Percentiles rank a stretch among this genome's conserved stretches.
phyloP scores from a whole-genome alignment of 2,113 vertebrate genomes.

The Hypomesus transpacificus region DNA sequence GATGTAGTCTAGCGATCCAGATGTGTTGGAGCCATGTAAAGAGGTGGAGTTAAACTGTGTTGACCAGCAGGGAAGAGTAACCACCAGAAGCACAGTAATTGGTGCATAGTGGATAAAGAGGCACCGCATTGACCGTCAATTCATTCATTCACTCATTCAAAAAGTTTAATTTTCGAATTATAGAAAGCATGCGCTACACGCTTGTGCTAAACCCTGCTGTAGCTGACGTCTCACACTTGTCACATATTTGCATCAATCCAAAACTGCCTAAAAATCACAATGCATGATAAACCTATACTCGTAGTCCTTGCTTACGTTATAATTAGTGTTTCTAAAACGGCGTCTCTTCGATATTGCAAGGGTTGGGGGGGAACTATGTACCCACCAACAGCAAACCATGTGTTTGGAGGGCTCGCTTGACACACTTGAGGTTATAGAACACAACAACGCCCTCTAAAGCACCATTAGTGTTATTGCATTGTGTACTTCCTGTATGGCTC shows the following conservation, averaged over 20 bases:
- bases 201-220: neutral
- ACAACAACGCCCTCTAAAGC: constrained; percentile 56
- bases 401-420: no score
- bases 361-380: neutral
- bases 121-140: neutral
- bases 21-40: constrained; percentile 31
- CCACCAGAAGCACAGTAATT: constrained; percentile 18
- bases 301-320: neutral
- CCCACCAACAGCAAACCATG: no score
- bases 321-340: neutral
- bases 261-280: neutral
- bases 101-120: constrained; percentile 11
- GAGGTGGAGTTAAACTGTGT: neutral
- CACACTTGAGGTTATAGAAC: constrained; percentile 19
- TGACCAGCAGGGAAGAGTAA: neutral
- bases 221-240: neutral
- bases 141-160: constrained; percentile 3
- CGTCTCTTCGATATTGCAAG: neutral
- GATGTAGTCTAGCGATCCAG: constrained; percentile 6
- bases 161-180: neutral
- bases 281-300: neutral
- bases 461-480: constrained; percentile 56
- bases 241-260: neutral
- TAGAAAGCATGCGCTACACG: neutral
- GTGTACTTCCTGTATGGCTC: constrained; percentile 18